Base-by-base conservation (phyloP, 2,797 vertebrate genomes). In the Vireo griseus region DNA sequence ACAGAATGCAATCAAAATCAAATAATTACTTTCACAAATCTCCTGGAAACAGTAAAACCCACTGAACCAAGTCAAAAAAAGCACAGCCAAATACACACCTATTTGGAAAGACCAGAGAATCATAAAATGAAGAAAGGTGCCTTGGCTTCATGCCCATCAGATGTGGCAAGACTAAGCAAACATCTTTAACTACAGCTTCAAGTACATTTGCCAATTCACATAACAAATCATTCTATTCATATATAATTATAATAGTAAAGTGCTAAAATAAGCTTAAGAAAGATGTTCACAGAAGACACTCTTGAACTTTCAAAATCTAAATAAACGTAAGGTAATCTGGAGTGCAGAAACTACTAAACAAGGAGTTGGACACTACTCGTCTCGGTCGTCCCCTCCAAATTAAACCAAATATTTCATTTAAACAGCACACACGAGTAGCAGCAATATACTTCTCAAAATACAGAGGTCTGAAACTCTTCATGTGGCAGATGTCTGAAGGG, bases 81-180 rank as follows among this genome's bases (percentile, higher is more conserved):
- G 20, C 51, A 84, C 11, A 85, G 74, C 15, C 52, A 89, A 85
- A 79, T 47, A 69, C 18, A 47, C 18, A 85, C 4, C 35, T 82
- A 71, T 50, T 71, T 83, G 50, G n/a, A 93, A 79, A 85, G 59
- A 90, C 31, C 63, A 76, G 16, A 76, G 80, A 76, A 69, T 57
- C 18, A 0, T 35, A 90, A 89, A 18, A 44, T 28, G 29, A 92
- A 94, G 44, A 92, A 90, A 94, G 35, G 69, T 69, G 54, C 26
- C 16, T 47, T 72, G 91, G 85, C 45, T 73, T 83, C 52, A 65
- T 3, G 75, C 93, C 96, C 88, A 97, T 95, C 92, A 95, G 96
- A 93, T 89, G 88, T 87, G 93, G 93, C 74, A 95, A 93, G 66
- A 89, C 63, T 57, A 87, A 35, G 50, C 65, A 94, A 95, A 88